These are phyloP conservation scores for Sparidentex hasta DNA, from an alignment of 2,797 vertebrate genomes.

Conservation along the genomic window DNA sequence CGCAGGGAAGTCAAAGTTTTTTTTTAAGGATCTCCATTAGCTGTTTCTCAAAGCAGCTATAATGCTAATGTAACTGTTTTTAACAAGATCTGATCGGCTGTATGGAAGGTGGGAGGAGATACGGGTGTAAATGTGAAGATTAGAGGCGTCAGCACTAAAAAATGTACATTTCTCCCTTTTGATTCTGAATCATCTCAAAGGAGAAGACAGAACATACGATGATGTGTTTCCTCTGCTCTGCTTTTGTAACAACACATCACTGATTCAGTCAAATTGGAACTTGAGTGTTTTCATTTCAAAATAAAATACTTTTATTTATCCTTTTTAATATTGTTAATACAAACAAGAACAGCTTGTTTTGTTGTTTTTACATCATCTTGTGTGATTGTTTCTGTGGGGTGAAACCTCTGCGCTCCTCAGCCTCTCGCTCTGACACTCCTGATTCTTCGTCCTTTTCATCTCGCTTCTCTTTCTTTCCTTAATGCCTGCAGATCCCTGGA, in stretches of 20 bases:
- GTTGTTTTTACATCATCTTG: neutral
- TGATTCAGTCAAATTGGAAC: neutral
- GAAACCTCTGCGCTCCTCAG: neutral
- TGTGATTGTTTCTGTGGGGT: neutral
- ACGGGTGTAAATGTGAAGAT: too few species aligned
- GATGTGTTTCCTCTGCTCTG: neutral
- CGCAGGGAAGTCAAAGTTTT: too few species aligned
- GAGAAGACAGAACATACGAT: too few species aligned
- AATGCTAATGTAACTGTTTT: neutral
- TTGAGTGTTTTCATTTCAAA: too few species aligned
- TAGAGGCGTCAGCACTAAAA: too few species aligned
- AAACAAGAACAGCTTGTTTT: neutral
- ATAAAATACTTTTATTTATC: neutral
- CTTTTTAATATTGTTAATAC: neutral
- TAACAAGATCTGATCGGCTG: neutral
- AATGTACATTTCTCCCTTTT: too few species aligned
- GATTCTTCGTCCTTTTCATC: constrained; percentile 15
- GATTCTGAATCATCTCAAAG: too few species aligned
- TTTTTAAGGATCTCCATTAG: too few species aligned
- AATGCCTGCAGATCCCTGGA: constrained; percentile 76
- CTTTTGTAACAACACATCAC: neutral
- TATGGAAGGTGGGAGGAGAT: too few species aligned
- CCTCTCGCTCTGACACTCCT: constrained; percentile 4
- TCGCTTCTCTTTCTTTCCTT: constrained; percentile 21
- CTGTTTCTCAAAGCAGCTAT: too few species aligned